Conservation (phyloP, 2,888 invertebrate genomes). For the Merodon equestris region DNA sequence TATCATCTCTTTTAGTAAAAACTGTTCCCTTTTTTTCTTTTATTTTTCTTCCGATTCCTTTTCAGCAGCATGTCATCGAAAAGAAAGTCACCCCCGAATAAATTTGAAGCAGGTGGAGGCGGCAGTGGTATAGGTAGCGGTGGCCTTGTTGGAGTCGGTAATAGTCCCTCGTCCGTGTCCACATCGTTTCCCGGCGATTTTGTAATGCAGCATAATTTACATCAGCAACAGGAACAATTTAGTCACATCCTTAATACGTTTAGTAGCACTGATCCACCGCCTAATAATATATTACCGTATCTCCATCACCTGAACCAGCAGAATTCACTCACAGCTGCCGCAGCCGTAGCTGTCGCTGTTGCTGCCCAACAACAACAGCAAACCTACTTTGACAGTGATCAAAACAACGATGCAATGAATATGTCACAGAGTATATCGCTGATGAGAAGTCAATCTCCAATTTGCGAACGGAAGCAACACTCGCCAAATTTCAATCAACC, state of each 20-base stretch:
- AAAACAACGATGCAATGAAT: constrained; percentile 30
- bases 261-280: constrained; percentile 39
- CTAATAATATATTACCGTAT: constrained; percentile 55
- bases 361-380: constrained; percentile 50
- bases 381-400: constrained; percentile 32
- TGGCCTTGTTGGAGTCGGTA: background rate
- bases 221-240: constrained; percentile 60
- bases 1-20: background rate
- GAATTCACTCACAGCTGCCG: constrained; percentile 47
- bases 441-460: constrained; percentile 21
- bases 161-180: constrained; percentile 21
- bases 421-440: constrained; percentile 18
- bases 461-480: constrained; percentile 28
- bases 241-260: constrained; percentile 59
- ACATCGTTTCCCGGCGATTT: constrained; percentile 45
- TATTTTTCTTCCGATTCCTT: background rate
- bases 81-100: constrained; percentile 96
- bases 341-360: constrained; percentile 54
- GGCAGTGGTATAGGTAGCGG: constrained; percentile 9
- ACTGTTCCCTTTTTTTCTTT: constrained; percentile 16
- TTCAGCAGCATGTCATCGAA: constrained; percentile 94
- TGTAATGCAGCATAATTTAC: constrained; percentile 39
- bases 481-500: constrained; percentile 29
- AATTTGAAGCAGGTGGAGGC: constrained; percentile 85
- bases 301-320: constrained; percentile 57